phyloP scores from a whole-genome alignment of 92 coral and sea anemone genomes.

The Chrysogorgia sp. region DNA sequence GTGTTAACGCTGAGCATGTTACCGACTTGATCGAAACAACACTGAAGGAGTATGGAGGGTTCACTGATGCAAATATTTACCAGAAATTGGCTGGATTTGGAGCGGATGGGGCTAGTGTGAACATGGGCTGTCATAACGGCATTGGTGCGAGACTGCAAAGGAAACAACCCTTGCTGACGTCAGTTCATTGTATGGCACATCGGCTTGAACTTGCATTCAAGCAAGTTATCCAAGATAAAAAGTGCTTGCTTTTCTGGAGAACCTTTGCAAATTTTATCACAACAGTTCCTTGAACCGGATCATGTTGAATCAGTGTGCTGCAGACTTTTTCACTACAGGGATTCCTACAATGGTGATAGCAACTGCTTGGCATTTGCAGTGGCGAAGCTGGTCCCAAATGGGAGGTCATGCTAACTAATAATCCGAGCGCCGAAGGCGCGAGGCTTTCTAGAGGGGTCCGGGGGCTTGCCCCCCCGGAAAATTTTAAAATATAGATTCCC shows the following conservation, averaged over 20 bases:
- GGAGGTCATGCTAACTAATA: constrained; percentile 14
- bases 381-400: too few relatives aligned
- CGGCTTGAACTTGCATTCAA: constrained; percentile 41
- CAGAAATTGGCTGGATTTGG: too few relatives aligned
- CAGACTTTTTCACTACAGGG: constrained; percentile 31
- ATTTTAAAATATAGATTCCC: too few relatives aligned
- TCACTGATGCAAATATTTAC: constrained; percentile 27
- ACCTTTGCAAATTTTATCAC: constrained; percentile 34
- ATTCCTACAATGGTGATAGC: constrained; percentile 19
- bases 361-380: constrained; percentile 1
- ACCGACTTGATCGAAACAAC: constrained; percentile 23
- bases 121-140: constrained; percentile 30
- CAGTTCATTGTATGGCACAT: constrained; percentile 42
- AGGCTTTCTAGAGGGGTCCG: too few relatives aligned
- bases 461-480: too few relatives aligned
- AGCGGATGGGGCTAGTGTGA: too few relatives aligned
- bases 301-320: constrained; percentile 28
- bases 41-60: constrained; percentile 35
- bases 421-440: too few relatives aligned
- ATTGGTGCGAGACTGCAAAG: constrained; percentile 42
- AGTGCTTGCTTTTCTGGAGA: constrained; percentile 36
- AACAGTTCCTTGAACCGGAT: constrained; percentile 30
- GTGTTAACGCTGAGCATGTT: constrained; percentile 1
- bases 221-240: constrained; percentile 26
- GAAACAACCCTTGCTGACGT: constrained; percentile 33